phyloP scores from a whole-genome alignment of 2,113 vertebrate genomes.

The Serilophus lunatus region DNA sequence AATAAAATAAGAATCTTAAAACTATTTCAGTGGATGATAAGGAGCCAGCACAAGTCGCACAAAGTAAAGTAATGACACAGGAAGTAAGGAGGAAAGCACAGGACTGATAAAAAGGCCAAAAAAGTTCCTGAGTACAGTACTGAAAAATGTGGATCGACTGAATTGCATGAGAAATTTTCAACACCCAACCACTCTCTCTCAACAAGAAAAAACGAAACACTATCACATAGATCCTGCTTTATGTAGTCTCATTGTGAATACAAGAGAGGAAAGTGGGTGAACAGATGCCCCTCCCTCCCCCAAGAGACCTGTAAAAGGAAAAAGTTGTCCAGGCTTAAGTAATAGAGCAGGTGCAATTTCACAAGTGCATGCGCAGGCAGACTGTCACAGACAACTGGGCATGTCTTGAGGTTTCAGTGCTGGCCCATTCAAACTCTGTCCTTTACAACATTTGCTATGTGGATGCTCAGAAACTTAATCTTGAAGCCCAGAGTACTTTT shows the following conservation, averaged over 20 bases:
- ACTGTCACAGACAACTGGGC: neutral
- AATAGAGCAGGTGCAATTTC: neutral
- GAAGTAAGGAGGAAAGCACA: neutral
- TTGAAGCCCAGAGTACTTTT: neutral
- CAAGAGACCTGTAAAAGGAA: neutral
- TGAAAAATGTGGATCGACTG: neutral
- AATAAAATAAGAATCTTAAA: neutral
- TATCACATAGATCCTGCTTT: neutral
- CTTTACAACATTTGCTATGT: neutral
- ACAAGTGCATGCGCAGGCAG: neutral
- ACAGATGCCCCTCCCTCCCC: neutral
- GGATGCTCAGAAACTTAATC: neutral
- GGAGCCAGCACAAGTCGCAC: neutral
- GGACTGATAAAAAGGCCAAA: neutral
- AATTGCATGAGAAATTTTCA: neutral
- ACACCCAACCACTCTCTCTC: neutral
- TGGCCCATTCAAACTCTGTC: neutral
- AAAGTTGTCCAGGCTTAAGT: neutral
- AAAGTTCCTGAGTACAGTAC: neutral
- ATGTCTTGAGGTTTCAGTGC: neutral
- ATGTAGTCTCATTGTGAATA: neutral
- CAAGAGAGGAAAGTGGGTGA: neutral
- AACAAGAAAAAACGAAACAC: neutral
- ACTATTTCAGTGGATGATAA: neutral
- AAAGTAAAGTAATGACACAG: neutral